A percentile compares a stretch with the other conserved stretches of the same genome.
These are phyloP conservation scores for Cyphomyrus discorhynchus DNA, from an alignment of 2,113 vertebrate genomes.

Conservation along the genomic window DNA sequence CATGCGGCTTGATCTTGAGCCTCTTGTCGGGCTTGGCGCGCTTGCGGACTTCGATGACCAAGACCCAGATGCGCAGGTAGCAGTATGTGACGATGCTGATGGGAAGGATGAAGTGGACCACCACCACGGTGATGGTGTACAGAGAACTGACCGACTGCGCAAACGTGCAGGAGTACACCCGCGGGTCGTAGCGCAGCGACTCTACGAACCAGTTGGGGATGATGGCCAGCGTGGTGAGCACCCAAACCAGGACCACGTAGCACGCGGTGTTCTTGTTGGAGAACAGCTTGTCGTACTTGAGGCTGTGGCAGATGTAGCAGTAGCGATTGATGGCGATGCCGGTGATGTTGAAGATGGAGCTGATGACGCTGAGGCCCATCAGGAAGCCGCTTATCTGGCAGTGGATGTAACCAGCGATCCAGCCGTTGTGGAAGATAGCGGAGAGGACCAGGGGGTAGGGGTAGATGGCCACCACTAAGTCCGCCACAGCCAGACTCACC, in stretches of 20 bases:
- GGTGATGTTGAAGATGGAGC: conserved; percentile 76
- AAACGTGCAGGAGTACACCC: conserved; percentile 74
- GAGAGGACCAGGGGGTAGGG: conserved; percentile 68
- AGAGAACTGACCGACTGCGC: conserved; percentile 68
- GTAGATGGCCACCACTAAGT: conserved; percentile 70
- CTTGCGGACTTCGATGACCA: conserved; percentile 63
- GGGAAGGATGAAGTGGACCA: conserved; percentile 71
- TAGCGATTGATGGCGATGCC: conserved; percentile 74
- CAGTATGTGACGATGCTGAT: conserved; percentile 70
- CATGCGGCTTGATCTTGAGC: conserved; percentile 64
- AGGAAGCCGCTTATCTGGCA: conserved; percentile 75
- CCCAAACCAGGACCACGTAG: conserved; percentile 68
- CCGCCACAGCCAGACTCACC: conserved; percentile 71
- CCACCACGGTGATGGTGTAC: conserved; percentile 68
- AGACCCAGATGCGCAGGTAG: conserved; percentile 71
- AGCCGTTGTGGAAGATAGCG: conserved; percentile 68
- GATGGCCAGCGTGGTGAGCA: conserved; percentile 63
- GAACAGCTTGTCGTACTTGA: conserved; percentile 66
- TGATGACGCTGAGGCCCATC: conserved; percentile 73
- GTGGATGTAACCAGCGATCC: conserved; percentile 69
- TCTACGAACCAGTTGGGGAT: conserved; percentile 70
- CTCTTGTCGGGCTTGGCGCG: conserved; percentile 62
- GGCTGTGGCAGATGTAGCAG: conserved; percentile 75
- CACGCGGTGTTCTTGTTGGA: conserved; percentile 65
- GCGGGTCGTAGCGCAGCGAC: conserved; percentile 67